These are phyloP conservation scores for Cryptocheilus praepositus DNA, from an alignment of 2,888 invertebrate species.

Conservation along the genomic window DNA sequence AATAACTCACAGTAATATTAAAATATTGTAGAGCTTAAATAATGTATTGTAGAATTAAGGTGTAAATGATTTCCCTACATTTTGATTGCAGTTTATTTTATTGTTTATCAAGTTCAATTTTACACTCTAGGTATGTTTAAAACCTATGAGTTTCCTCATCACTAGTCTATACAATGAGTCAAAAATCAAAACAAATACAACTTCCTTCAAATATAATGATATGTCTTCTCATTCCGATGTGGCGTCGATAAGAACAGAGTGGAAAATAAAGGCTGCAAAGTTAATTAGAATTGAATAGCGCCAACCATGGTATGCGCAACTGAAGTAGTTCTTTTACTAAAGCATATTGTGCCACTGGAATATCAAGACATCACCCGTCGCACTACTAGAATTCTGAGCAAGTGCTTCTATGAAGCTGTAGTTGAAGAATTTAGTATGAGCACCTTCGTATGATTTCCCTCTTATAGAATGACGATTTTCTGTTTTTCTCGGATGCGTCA, in stretches of 20 bases:
- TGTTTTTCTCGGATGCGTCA: no score
- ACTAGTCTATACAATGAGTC: no score
- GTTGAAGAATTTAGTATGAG: conserved; percentile 33
- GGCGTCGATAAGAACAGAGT: neutral
- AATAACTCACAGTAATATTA: no score
- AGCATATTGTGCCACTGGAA: conserved; percentile 40
- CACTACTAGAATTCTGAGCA: conserved; percentile 38
- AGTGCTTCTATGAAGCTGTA: conserved; percentile 29
- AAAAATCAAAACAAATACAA: no score
- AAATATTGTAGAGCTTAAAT: no score
- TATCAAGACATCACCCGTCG: conserved; percentile 51
- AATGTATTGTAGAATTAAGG: no score
- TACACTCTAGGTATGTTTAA: neutral
- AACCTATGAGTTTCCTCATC: conserved; percentile 9
- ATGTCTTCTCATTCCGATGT: neutral
- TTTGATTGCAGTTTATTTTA: no score
- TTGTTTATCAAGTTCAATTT: no score
- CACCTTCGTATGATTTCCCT: conserved; percentile 41
- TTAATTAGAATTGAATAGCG: conserved; percentile 19
- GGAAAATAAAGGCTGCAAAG: conserved; percentile 48
- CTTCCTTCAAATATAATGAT: no score
- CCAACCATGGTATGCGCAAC: conserved; percentile 12
- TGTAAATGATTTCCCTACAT: no score
- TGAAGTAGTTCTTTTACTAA: conserved; percentile 5
- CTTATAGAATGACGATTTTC: neutral